Evolutionary conservation across 2,888 invertebrate genomes (phyloP).

Genomic region (Barypeithes pellucidus): DNA sequence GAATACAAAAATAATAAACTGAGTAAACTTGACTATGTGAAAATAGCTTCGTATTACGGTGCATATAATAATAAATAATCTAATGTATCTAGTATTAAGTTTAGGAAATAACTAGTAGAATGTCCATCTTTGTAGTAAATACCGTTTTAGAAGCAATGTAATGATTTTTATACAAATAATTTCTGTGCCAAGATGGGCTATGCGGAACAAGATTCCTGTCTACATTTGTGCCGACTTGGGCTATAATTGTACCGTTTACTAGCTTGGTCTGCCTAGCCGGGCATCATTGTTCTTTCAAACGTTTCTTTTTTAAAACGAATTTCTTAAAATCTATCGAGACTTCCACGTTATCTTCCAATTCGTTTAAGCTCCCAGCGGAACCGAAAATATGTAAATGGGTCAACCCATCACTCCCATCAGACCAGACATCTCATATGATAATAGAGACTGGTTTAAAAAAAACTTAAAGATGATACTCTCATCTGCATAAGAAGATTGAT

Average conservation of each 20-base stretch:
- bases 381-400: slow-evolving; percentile 15
- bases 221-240: not conserved
- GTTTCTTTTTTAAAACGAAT: no score
- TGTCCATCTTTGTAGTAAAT: not conserved
- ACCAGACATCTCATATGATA: slow-evolving; percentile 8
- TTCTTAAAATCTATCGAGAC: no score
- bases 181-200: not conserved
- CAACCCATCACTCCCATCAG: slow-evolving; percentile 7
- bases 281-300: not conserved
- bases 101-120: not conserved
- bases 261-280: not conserved
- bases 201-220: not conserved
- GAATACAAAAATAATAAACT: not conserved
- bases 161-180: not conserved
- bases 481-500: slow-evolving; percentile 19
- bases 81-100: not conserved
- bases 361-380: not conserved
- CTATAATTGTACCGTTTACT: not conserved
- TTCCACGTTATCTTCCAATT: not conserved
- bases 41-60: not conserved
- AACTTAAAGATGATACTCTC: slow-evolving; percentile 2
- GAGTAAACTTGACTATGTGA: not conserved
- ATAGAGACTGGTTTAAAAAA: slow-evolving; percentile 4
- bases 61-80: not conserved
- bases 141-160: not conserved